These are phyloP conservation scores for Amblyjoppa fuscipennis DNA, from an alignment of 2,888 invertebrate species.

Conservation along the genomic window DNA sequence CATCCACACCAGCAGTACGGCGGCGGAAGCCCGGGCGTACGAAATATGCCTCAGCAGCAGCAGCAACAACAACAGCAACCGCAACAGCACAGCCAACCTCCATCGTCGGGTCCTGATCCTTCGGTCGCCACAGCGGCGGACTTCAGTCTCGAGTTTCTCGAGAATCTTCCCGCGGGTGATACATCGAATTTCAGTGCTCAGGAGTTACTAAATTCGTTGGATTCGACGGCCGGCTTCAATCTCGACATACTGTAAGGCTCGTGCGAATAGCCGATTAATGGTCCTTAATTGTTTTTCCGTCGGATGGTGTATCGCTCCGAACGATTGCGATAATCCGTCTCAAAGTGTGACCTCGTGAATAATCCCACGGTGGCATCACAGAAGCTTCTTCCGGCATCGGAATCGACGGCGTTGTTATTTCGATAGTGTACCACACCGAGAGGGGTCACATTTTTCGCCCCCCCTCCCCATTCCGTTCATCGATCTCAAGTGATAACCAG, in stretches of 20 bases:
- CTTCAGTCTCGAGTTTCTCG: slow-evolving; percentile 94
- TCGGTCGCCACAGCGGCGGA: slow-evolving; percentile 86
- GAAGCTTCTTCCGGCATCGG: slow-evolving; percentile 65
- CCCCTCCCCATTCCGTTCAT: neutral
- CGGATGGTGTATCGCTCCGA: slow-evolving; percentile 34
- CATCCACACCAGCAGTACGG: slow-evolving; percentile 85
- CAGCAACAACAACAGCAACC: slow-evolving; percentile 75
- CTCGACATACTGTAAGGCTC: slow-evolving; percentile 82
- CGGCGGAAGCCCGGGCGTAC: slow-evolving; percentile 81
- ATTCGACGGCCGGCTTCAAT: slow-evolving; percentile 88
- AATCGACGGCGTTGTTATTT: slow-evolving; percentile 38
- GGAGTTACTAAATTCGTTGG: slow-evolving; percentile 93
- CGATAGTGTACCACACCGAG: neutral
- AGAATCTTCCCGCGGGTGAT: slow-evolving; percentile 92
- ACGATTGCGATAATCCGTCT: slow-evolving; percentile 37
- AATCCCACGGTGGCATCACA: slow-evolving; percentile 8
- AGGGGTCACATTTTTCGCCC: neutral
- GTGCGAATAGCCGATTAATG: slow-evolving; percentile 50
- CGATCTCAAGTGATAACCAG: slow-evolving; percentile 24
- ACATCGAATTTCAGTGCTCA: slow-evolving; percentile 92
- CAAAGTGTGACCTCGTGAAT: slow-evolving; percentile 45
- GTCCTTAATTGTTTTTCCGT: slow-evolving; percentile 48
- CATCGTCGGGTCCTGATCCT: slow-evolving; percentile 77
- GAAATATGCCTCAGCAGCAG: slow-evolving; percentile 81
- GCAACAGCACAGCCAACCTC: slow-evolving; percentile 77